These are phyloP conservation scores for Caenorhabditis sulstoni DNA, from an alignment of 2,888 invertebrate species.

Conservation along the genomic window DNA sequence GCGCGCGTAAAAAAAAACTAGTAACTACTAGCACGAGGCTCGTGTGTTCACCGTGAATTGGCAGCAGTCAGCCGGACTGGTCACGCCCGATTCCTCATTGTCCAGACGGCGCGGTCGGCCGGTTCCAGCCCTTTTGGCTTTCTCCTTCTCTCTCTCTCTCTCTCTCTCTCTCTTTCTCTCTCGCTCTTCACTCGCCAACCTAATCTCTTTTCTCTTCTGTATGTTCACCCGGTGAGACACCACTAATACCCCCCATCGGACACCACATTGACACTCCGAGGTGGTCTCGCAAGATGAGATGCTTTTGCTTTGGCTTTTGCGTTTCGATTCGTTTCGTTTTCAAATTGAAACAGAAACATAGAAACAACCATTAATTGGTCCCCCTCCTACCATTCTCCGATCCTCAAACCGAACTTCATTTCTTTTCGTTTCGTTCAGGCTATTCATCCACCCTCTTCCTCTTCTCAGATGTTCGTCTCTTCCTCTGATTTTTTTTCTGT, in stretches of 20 bases:
- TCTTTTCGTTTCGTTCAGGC: neutral
- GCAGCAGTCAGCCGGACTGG: slow-evolving; percentile 44
- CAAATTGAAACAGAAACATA: slow-evolving; percentile 8
- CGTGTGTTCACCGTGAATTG: slow-evolving; percentile 23
- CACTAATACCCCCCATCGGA: slow-evolving; percentile 54
- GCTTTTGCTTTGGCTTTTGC: neutral
- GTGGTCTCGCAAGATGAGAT: too few species aligned
- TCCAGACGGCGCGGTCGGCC: slow-evolving; percentile 32
- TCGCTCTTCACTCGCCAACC: slow-evolving; percentile 13
- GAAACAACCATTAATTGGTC: neutral
- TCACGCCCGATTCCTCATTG: slow-evolving; percentile 40
- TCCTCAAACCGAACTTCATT: too few species aligned
- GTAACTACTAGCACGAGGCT: slow-evolving; percentile 33
- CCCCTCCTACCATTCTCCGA: neutral
- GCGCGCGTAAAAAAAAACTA: slow-evolving; percentile 50
- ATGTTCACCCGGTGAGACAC: neutral
- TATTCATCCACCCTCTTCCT: neutral
- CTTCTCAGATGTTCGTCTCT: neutral
- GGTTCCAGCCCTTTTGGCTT: slow-evolving; percentile 40
- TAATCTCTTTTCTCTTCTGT: slow-evolving; percentile 43
- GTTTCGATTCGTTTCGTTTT: slow-evolving; percentile 1
- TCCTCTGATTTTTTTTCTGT: slow-evolving; percentile 6
- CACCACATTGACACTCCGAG: slow-evolving; percentile 56
- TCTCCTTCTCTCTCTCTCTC: too few species aligned
- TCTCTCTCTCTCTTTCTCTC: too few species aligned